These are phyloP conservation scores for Turritopsis dohrnii DNA, from an alignment of 30 jellyfish, hydroid and myxozoan genomes.

Conservation along the genomic window DNA sequence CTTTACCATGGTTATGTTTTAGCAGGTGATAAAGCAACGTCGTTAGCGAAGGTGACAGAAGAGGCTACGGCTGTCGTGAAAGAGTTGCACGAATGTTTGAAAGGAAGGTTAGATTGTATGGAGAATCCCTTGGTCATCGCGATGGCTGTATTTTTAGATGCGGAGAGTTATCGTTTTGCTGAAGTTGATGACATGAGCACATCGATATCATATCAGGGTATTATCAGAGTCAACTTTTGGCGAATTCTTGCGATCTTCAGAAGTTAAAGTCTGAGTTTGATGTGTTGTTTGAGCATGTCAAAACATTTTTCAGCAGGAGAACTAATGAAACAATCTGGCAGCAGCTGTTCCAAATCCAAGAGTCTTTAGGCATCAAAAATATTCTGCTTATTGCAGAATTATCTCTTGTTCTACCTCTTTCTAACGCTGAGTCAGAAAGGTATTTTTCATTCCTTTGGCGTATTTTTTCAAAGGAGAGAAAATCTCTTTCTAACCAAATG, in stretches of 20 bases:
- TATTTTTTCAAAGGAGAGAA: no score
- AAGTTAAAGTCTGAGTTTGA: neutral
- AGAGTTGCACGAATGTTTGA: neutral
- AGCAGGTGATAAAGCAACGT: neutral
- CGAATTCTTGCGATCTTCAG: neutral
- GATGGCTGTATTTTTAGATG: neutral
- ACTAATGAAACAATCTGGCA: no score
- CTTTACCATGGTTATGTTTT: neutral
- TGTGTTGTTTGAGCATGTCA: neutral
- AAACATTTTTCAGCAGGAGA: no score
- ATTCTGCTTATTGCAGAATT: neutral
- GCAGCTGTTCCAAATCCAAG: no score
- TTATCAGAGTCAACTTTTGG: neutral
- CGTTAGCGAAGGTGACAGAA: neutral
- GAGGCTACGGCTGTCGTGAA: neutral
- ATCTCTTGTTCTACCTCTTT: neutral
- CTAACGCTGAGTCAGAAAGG: slow-evolving; percentile 3
- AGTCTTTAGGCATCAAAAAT: no score
- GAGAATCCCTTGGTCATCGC: neutral
- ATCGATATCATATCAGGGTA: neutral
- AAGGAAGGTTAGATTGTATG: neutral
- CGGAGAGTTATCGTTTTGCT: neutral
- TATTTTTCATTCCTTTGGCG: no score
- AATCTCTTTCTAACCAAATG: no score
- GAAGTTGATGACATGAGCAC: neutral